These are phyloP conservation scores for Ochropacha duplaris DNA, from an alignment of 2,888 invertebrate genomes.

Conservation along the genomic window DNA sequence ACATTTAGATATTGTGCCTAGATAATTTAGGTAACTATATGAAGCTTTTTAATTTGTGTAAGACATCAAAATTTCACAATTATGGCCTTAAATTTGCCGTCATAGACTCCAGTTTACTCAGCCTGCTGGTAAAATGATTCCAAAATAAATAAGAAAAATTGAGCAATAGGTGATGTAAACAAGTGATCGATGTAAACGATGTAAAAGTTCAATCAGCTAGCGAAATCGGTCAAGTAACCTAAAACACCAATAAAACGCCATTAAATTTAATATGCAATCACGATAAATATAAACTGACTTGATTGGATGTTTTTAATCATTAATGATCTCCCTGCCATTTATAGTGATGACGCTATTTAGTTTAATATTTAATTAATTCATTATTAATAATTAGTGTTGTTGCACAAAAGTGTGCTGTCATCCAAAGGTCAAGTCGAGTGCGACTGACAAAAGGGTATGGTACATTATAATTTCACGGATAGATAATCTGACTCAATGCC, in stretches of 20 bases:
- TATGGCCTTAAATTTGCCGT: too few relatives aligned
- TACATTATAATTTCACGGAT: slow-evolving; percentile 22
- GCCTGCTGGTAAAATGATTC: too few relatives aligned
- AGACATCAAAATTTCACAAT: too few relatives aligned
- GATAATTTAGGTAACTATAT: too few relatives aligned
- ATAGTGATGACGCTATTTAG: not conserved
- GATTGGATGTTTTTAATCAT: not conserved
- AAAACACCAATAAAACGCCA: not conserved
- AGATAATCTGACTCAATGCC: slow-evolving; percentile 7
- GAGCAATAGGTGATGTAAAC: not conserved
- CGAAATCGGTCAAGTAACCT: not conserved
- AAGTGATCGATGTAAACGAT: not conserved
- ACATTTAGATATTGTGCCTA: too few relatives aligned
- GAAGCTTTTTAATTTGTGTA: too few relatives aligned
- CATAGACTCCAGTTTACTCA: too few relatives aligned
- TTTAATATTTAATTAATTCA: slow-evolving; percentile 5
- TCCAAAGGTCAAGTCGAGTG: not conserved
- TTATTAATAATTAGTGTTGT: slow-evolving; percentile 3
- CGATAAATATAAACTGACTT: not conserved
- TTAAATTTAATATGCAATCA: not conserved
- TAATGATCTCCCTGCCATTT: not conserved
- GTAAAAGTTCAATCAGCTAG: not conserved
- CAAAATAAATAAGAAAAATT: not conserved
- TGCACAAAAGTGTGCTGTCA: not conserved
- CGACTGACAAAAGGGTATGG: slow-evolving; percentile 23